phyloP scores from a whole-genome alignment of 2,113 vertebrate genomes.

The Sitta europaea region DNA sequence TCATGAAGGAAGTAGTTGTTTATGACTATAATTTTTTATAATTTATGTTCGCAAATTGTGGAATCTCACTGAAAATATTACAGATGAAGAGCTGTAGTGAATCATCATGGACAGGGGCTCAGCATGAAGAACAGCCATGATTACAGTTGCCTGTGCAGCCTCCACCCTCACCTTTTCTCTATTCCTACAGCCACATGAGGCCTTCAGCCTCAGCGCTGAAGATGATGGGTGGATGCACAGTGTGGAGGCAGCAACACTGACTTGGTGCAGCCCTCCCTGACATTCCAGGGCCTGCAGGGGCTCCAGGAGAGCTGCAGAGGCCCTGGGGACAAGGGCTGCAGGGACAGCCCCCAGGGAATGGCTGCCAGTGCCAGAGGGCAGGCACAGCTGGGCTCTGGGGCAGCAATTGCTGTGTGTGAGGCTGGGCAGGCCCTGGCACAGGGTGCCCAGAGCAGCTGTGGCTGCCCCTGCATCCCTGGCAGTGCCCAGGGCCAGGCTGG shows the following conservation, averaged over 20 bases:
- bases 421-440: not conserved
- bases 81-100: not conserved
- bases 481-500: not conserved
- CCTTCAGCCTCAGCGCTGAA: not conserved
- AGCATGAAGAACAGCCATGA: not conserved
- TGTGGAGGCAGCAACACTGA: too few relatives aligned
- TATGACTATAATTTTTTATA: not conserved
- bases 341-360: not conserved
- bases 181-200: fast-evolving
- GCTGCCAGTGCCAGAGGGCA: not conserved
- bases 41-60: not conserved
- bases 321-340: not conserved
- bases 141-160: not conserved
- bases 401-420: not conserved
- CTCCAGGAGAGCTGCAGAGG: not conserved
- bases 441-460: not conserved
- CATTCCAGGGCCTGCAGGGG: fast-evolving
- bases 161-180: not conserved
- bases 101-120: not conserved
- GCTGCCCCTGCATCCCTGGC: not conserved
- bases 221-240: not conserved
- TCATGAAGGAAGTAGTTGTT: not conserved
- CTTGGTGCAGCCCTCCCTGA: fast-evolving
- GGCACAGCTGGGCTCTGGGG: fast-evolving
- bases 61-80: not conserved